Percentiles rank a stretch among this genome's conserved stretches.
phyloP scores from a whole-genome alignment of 2,888 invertebrate genomes.

The Agrochola lota region DNA sequence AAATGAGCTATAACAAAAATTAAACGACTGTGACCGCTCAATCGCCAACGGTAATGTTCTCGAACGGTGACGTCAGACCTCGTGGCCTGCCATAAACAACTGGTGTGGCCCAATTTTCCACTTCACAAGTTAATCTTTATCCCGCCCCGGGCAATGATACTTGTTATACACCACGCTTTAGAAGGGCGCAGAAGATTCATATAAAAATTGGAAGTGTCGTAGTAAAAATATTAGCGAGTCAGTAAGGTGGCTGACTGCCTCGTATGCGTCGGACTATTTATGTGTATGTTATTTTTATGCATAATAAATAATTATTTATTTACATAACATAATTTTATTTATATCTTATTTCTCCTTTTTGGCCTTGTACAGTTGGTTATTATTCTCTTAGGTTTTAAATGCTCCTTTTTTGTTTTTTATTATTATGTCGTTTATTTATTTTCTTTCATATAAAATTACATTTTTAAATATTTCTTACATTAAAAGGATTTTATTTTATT shows the following conservation, averaged over 20 bases:
- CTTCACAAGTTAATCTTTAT: conserved; percentile 45
- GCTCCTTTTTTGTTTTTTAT: too few species aligned
- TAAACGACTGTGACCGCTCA: not conserved
- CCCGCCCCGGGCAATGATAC: conserved; percentile 41
- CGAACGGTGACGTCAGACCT: not conserved
- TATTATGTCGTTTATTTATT: too few species aligned
- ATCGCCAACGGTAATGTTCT: conserved; percentile 4
- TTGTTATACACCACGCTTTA: conserved; percentile 25
- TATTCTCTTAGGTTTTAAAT: too few species aligned
- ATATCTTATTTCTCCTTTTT: not conserved
- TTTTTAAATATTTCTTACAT: too few species aligned
- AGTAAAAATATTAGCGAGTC: too few species aligned
- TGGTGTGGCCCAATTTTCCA: conserved; percentile 47
- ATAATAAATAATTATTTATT: too few species aligned
- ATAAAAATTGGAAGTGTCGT: too few species aligned
- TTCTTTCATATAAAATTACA: too few species aligned
- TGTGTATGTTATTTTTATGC: not conserved
- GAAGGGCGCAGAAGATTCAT: conserved; percentile 1
- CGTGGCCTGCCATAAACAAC: conserved; percentile 21
- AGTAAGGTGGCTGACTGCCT: not conserved
- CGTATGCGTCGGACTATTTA: not conserved
- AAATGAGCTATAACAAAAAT: not conserved
- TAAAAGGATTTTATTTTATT: too few species aligned
- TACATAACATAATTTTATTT: too few species aligned
- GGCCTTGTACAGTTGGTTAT: too few species aligned